phyloP scores from a whole-genome alignment of 2,888 invertebrate genomes.

The Drosophila histrio region DNA sequence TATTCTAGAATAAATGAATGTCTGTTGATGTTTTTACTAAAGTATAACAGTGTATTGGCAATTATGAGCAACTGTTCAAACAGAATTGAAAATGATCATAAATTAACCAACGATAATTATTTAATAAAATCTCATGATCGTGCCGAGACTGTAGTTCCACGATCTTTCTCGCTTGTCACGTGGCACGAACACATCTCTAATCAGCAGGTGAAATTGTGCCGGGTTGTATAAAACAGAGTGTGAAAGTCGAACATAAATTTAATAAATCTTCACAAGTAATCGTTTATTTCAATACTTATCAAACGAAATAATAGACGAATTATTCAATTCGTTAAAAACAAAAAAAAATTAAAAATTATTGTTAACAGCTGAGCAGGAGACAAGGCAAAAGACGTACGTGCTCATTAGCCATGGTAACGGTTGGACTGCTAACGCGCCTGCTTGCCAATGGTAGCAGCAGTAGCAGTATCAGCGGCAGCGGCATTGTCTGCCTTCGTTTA shows the following conservation, averaged over 20 bases:
- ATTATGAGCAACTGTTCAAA: neutral
- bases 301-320: slow-evolving; percentile 21
- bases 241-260: slow-evolving; percentile 23
- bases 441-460: slow-evolving; percentile 6
- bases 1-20: neutral
- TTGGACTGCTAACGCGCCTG: slow-evolving; percentile 42
- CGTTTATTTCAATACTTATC: slow-evolving; percentile 8
- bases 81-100: neutral
- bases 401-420: slow-evolving; percentile 42
- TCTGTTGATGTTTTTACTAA: neutral
- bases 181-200: slow-evolving; percentile 42
- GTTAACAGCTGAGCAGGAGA: slow-evolving; percentile 19
- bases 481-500: slow-evolving; percentile 26
- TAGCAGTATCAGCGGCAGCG: slow-evolving; percentile 1
- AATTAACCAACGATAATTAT: neutral
- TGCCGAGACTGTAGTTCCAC: neutral
- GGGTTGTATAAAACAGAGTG: slow-evolving; percentile 43
- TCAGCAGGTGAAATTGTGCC: slow-evolving; percentile 56
- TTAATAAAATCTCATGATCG: neutral
- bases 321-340: slow-evolving; percentile 24
- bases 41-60: neutral
- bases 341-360: slow-evolving; percentile 18
- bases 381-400: neutral
- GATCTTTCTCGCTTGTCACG: slow-evolving; percentile 14
- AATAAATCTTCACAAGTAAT: slow-evolving; percentile 1